These are phyloP conservation scores for Hemibagrus wyckioides DNA, from an alignment of 2,113 vertebrate genomes.

Conservation along the genomic window DNA sequence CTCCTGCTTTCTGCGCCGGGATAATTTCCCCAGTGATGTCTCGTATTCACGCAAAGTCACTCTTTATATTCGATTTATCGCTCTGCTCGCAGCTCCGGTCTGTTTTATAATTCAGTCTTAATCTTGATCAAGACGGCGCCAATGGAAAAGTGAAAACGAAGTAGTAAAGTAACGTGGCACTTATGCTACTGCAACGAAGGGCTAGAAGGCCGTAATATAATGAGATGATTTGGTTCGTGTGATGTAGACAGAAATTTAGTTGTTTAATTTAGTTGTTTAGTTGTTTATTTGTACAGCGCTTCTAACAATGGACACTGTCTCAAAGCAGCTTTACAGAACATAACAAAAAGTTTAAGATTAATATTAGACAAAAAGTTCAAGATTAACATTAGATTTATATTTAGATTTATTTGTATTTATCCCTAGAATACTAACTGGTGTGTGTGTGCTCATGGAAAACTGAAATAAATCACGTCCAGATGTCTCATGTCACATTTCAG, in stretches of 20 bases:
- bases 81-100: neutral
- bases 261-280: no score
- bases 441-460: neutral
- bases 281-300: no score
- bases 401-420: no score
- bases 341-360: no score
- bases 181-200: neutral
- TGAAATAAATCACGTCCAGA: neutral
- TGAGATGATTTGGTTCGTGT: neutral
- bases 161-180: neutral
- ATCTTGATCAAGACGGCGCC: neutral
- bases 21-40: conserved; percentile 2
- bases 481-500: neutral
- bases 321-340: no score
- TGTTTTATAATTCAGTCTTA: neutral
- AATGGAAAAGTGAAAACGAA: neutral
- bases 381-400: no score
- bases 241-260: neutral
- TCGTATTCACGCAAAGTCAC: neutral
- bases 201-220: neutral
- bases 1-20: neutral
- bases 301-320: no score
- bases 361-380: no score
- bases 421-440: neutral
- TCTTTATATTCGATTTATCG: neutral